Evolutionary conservation across 2,888 invertebrate genomes (phyloP), one percentile per base, ranked within the genome.

Genomic region (Sepiola atlantica): DNA sequence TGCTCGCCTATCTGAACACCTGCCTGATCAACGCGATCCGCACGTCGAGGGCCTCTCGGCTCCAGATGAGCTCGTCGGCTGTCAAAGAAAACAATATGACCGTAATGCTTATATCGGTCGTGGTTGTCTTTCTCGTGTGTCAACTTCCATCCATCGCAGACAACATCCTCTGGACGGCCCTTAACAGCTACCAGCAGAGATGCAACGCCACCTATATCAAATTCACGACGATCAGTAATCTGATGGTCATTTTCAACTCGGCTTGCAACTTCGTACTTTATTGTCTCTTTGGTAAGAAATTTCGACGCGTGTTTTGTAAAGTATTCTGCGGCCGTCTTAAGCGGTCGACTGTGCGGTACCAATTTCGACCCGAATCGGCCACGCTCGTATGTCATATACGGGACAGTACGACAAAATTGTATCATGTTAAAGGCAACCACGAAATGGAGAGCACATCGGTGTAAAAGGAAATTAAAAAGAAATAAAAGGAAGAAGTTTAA

Each of bases 71-170:
- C 94, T 95, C 96, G 0, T 95, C 95, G 16, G 95, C 95, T 90
- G 94, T 94, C 55, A 98, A 99, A 91, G 99, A 99, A 97, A 99
- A 99, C 95, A 98, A 99, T n/a, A 98, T 99, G 95, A 99, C 99
- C 35, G 98, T 99, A 94, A 99, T 99, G 99, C 98, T 99, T 95
- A 98, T 99, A 94, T 99, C 99, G 96, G 99, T 99, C n/a, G 99
- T 99, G 94, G 98, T 98, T 92, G 99, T 99, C 1, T 99, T 99
- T 98, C 98, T 99, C 97, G 98, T 99, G 94, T 99, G 99, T 97
- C 99, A 99, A 98, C 95, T 97, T 92, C 97, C 97, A 24, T 96
- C 97, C 24, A 96, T 97, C 45, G 95, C 96, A 21, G 97, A 97
- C 96, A 97, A 97, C 95, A 96, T 97, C 77, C 95, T 96, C 57